phyloP scores from a whole-genome alignment of 1,140 invertebrate genomes.

The Procambarus clarkii region DNA sequence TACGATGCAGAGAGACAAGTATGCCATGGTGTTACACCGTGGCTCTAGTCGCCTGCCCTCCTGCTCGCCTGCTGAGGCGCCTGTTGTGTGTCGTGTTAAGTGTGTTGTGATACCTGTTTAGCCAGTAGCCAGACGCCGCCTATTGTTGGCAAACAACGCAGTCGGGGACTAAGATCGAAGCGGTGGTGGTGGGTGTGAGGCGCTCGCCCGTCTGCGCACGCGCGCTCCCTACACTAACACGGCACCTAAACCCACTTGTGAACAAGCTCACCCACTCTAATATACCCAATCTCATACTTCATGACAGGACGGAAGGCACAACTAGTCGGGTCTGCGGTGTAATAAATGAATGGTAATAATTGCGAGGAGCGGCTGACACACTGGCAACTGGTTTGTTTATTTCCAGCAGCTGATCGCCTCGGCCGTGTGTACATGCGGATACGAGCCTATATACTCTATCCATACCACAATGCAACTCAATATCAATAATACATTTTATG shows the following conservation, averaged over 20 bases:
- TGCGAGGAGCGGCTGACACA: not conserved
- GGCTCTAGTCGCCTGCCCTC: not conserved
- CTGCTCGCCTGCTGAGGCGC: too few species aligned
- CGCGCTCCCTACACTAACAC: not conserved
- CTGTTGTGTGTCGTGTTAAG: not conserved
- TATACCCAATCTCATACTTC: not conserved
- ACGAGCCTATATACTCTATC: not conserved
- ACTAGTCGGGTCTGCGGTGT: not conserved
- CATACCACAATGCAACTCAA: too few species aligned
- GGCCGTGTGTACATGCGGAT: not conserved
- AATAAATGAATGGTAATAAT: not conserved
- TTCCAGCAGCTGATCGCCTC: not conserved
- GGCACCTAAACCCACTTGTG: not conserved
- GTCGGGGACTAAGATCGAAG: not conserved
- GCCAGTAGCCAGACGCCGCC: not conserved
- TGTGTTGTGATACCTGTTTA: not conserved
- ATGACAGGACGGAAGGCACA: not conserved
- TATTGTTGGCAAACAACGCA: conserved; percentile 5
- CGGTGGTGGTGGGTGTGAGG: not conserved
- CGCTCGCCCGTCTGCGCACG: not conserved
- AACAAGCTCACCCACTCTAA: not conserved
- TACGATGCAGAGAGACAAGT: too few species aligned
- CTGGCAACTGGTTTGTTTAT: not conserved
- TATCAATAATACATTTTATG: too few species aligned
- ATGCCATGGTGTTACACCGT: not conserved